Evolutionary conservation across 2,888 invertebrate genomes (phyloP).

Genomic region (Patella caerulea): DNA sequence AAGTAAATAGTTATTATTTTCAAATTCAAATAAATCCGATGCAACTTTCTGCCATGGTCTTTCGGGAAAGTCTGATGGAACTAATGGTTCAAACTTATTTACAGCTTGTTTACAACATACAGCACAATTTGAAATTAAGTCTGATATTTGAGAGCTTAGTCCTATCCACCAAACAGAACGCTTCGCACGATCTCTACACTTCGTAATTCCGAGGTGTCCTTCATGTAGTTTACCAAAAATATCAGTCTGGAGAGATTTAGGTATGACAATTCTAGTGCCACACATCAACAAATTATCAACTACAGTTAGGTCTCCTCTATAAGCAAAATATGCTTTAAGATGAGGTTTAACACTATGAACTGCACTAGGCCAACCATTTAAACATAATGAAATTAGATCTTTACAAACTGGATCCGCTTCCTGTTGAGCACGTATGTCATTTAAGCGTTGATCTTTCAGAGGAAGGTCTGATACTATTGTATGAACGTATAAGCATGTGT

Average conservation of each 20-base stretch:
- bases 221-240: no score
- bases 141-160: background rate
- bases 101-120: background rate
- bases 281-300: no score
- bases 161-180: background rate
- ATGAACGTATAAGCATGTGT: background rate
- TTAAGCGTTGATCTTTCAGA: background rate
- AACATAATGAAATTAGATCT: background rate
- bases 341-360: background rate
- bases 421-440: background rate
- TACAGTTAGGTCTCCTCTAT: no score
- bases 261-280: no score
- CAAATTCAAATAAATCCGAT: conserved; percentile 16
- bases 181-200: background rate
- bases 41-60: conserved; percentile 21
- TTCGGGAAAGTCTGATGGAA: conserved; percentile 17
- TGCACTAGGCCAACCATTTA: background rate
- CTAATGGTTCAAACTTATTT: conserved; percentile 15
- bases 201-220: background rate
- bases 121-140: background rate
- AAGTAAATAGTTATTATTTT: conserved; percentile 18
- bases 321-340: conserved; percentile 1
- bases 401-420: no score
- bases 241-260: no score
- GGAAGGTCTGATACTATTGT: background rate